Percentiles rank a stretch among this genome's conserved stretches.
These are phyloP conservation scores for Leiothrix lutea DNA, from an alignment of 2,113 vertebrate species.

Conservation along the genomic window DNA sequence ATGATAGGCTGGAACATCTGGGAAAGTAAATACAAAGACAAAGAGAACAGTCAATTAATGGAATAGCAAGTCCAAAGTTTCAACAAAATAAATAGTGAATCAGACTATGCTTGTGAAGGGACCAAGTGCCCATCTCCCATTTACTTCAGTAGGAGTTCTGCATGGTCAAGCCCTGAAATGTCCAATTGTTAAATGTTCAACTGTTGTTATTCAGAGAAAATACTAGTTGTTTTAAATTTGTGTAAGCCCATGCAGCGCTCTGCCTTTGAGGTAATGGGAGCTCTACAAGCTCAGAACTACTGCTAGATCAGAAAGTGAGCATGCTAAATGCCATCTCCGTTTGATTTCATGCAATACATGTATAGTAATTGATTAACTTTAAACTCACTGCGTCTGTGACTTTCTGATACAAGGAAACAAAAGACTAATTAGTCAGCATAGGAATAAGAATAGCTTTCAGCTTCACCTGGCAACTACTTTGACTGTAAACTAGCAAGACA, in stretches of 20 bases:
- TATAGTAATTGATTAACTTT: slow-evolving; percentile 50
- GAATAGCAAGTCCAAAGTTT: slow-evolving; percentile 45
- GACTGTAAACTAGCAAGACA: neutral
- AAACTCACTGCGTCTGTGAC: slow-evolving; percentile 61
- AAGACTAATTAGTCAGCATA: slow-evolving; percentile 53
- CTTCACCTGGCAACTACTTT: slow-evolving; percentile 16
- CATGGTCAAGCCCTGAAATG: neutral
- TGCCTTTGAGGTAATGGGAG: slow-evolving; percentile 37
- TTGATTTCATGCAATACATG: slow-evolving; percentile 46
- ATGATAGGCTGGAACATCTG: slow-evolving; percentile 99
- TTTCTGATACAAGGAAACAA: slow-evolving; percentile 62
- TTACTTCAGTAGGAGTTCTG: slow-evolving; percentile 18
- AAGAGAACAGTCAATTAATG: slow-evolving; percentile 76
- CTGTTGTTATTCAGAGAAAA: neutral
- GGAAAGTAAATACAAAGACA: slow-evolving; percentile 78
- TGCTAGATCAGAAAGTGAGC: slow-evolving; percentile 35
- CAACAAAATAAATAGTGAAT: slow-evolving; percentile 39
- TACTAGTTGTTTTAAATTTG: neutral
- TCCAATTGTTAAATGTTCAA: neutral
- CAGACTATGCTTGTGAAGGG: slow-evolving; percentile 23
- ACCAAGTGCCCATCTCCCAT: neutral
- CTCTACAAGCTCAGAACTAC: slow-evolving; percentile 31
- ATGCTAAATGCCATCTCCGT: slow-evolving; percentile 14
- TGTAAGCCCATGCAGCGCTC: slow-evolving; percentile 11
- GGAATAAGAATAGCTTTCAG: slow-evolving; percentile 33